These are phyloP conservation scores for Tadarida brasiliensis DNA, from an alignment of 2,797 vertebrate genomes.

Conservation along the genomic window DNA sequence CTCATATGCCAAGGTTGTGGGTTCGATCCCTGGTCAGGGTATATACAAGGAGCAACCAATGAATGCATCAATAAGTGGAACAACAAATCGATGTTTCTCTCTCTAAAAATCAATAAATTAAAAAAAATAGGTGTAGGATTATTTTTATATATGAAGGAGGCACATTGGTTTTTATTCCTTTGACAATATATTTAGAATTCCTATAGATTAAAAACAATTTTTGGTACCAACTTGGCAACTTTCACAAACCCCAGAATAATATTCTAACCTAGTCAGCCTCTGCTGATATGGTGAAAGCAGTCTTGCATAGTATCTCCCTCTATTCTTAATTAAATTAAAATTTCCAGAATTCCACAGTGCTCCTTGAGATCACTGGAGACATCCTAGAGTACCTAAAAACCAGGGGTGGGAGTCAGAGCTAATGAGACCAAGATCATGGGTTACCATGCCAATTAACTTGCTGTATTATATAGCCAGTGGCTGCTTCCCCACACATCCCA, in stretches of 20 bases:
- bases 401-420: not conserved
- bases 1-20: too few species aligned
- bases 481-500: constrained; percentile 21
- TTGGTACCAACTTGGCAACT: constrained; percentile 37
- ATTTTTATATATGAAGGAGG: not conserved
- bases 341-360: constrained; percentile 10
- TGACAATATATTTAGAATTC: constrained; percentile 38
- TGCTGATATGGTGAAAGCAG: constrained; percentile 10
- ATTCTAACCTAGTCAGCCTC: constrained; percentile 26
- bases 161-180: constrained; percentile 30
- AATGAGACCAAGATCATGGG: constrained; percentile 39
- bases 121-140: not conserved
- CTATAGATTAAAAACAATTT: constrained; percentile 29
- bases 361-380: constrained; percentile 35
- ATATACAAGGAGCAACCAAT: too few species aligned
- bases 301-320: not conserved
- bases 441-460: constrained; percentile 56
- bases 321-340: constrained; percentile 57
- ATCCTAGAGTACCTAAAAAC: constrained; percentile 51
- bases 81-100: not conserved
- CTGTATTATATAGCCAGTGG: constrained; percentile 30
- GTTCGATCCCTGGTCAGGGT: too few species aligned
- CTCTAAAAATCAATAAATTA: not conserved
- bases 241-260: constrained; percentile 7
- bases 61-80: too few species aligned